Base-by-base conservation (phyloP, 2,797 vertebrate species). In the Amniataba percoides region DNA sequence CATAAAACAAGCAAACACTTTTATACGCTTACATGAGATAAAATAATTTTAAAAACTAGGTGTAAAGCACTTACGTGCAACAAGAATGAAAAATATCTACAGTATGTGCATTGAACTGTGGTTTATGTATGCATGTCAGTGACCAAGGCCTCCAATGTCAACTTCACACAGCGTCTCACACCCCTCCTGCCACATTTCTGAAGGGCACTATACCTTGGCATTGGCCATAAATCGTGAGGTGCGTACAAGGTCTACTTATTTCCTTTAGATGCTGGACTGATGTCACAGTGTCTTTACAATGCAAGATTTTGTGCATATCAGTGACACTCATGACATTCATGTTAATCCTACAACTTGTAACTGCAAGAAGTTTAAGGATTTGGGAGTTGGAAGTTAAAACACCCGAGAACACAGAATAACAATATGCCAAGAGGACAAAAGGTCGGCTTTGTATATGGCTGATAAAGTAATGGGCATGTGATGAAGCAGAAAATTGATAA, bases 401-500 rank as follows among this genome's bases (percentile, higher is more conserved):
- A 51, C 5, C 25, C 14, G 13, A 62, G 11, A 67, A 70, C 11
- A 46, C 11, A 68, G 40, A 23, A 57, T 55, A 40, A 66, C 19
- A 43, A 57, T 39, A 62, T 36, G 27, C 40, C 13, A 51, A 15
- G 43, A 68, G 45, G 36, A 75, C 63, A 71, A 67, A 76, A 48
- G 52, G 48, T 77, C 8, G 1, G 2, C 1, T 68, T 82, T 84
- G 45, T 53, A 36, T 55, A 48, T 19, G 31, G 36, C 61, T 74
- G 61, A 81, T 76, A 56, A 66, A 82, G 84, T 71, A 59, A 84
- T 39, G 58, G 40, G 13, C 66, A 83, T 64, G 43, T 80, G 65
- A 86, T 62, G 68, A 83, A 71, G 62, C 71, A 68, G 67, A 82
- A 78, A 72, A 80, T 52, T 75, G 80, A 85, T 82, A 81, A 62